Evolutionary conservation across 2,797 vertebrate genomes (phyloP).

Genomic region (Apogon hyalosoma): DNA sequence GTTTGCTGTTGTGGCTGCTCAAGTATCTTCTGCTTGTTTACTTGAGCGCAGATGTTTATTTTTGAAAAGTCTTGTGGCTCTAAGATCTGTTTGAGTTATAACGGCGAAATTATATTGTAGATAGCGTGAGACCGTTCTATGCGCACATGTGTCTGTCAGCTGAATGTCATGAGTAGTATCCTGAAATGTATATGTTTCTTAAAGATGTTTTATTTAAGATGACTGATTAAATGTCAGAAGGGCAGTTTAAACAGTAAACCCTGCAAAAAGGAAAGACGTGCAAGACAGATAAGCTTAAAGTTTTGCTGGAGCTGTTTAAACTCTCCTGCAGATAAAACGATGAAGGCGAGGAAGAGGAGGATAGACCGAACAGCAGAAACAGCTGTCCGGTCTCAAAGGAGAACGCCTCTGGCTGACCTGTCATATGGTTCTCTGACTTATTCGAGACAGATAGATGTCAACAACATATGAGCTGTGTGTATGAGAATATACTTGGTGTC

Average conservation of each 20-base stretch:
- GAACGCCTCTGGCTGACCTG: conserved; percentile 47
- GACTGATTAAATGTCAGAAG: conserved; percentile 38
- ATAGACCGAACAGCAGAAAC: conserved; percentile 30
- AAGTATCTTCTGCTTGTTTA: conserved; percentile 53
- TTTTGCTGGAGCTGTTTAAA: conserved; percentile 15
- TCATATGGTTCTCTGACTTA: conserved; percentile 52
- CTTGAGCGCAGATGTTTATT: conserved; percentile 47
- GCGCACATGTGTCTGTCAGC: background rate
- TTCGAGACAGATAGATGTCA: conserved; percentile 50
- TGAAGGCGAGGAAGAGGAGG: conserved; percentile 24
- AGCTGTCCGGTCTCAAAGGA: conserved; percentile 63
- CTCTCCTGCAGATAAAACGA: conserved; percentile 38
- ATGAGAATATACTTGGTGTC: conserved; percentile 32
- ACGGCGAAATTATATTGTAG: background rate
- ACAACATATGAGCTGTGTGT: conserved; percentile 34
- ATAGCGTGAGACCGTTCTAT: background rate
- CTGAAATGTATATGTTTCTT: conserved; percentile 27
- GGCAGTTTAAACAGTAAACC: conserved; percentile 55
- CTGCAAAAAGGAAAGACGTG: conserved; percentile 19
- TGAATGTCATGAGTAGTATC: conserved; percentile 2
- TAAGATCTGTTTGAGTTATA: conserved; percentile 7
- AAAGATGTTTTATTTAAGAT: conserved; percentile 38
- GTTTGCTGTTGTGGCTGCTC: conserved; percentile 66
- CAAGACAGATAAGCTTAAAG: conserved; percentile 18
- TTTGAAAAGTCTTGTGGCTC: conserved; percentile 25